These are phyloP conservation scores for Trichogramma dendrolimi DNA, from an alignment of 2,888 invertebrate genomes.

Conservation along the genomic window DNA sequence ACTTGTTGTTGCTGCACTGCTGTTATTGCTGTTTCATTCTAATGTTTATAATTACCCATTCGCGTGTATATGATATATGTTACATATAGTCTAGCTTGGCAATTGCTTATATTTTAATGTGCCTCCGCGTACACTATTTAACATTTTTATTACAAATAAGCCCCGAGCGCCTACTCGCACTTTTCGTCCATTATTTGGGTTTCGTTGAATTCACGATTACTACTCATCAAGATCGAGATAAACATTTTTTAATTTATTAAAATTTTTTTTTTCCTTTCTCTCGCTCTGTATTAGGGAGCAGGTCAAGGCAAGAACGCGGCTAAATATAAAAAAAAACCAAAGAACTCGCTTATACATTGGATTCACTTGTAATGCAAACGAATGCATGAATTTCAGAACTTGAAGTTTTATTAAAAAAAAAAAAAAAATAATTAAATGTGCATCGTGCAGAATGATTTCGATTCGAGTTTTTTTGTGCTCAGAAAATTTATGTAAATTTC, in stretches of 20 bases:
- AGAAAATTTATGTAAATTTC: no score
- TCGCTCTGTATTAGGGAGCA: neutral
- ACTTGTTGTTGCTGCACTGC: neutral
- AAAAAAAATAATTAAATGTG: no score
- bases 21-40: constrained; percentile 8
- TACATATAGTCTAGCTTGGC: no score
- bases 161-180: neutral
- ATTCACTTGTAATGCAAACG: constrained; percentile 1
- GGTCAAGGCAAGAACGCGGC: constrained; percentile 22
- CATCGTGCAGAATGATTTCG: no score
- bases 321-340: neutral
- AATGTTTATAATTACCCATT: constrained; percentile 30
- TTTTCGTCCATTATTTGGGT: neutral
- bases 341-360: no score
- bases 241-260: constrained; percentile 12
- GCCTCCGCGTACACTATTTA: constrained; percentile 13
- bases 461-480: no score
- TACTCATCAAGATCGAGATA: constrained; percentile 11
- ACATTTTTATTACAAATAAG: constrained; percentile 21
- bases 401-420: constrained; percentile 19
- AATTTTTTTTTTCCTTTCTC: constrained; percentile 6
- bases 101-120: no score
- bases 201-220: constrained; percentile 13
- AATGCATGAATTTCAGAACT: constrained; percentile 24
- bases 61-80: constrained; percentile 14